Evolutionary conservation across 2,888 invertebrate species (phyloP).

Genomic region (Protophormia terraenovae): DNA sequence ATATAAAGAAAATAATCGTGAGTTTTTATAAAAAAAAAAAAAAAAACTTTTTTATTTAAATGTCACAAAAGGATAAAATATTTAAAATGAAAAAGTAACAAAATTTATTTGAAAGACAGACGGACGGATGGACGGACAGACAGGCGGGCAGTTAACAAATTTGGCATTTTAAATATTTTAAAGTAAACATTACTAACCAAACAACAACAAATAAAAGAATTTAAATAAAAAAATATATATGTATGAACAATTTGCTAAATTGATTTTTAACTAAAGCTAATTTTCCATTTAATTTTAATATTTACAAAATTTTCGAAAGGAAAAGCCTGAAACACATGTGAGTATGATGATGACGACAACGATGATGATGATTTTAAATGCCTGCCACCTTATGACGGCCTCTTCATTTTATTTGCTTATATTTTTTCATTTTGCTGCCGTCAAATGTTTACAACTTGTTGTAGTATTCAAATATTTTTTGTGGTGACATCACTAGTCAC

Average conservation of each 20-base stretch:
- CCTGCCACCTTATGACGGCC: slow-evolving; percentile 30
- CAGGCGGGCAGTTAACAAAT: slow-evolving; percentile 20
- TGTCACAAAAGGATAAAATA: slow-evolving; percentile 55
- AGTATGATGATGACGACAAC: not conserved
- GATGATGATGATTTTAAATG: slow-evolving; percentile 33
- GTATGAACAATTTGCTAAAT: slow-evolving; percentile 51
- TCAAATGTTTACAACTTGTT: slow-evolving; percentile 52
- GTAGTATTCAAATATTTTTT: not conserved
- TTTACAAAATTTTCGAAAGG: not conserved
- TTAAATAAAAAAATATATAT: slow-evolving; percentile 8
- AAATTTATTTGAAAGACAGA: slow-evolving; percentile 7
- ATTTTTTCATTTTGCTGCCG: not conserved
- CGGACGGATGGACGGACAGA: slow-evolving; percentile 13
- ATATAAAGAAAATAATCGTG: slow-evolving; percentile 40
- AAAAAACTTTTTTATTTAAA: slow-evolving; percentile 24
- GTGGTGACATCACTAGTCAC: slow-evolving; percentile 43
- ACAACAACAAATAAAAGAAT: slow-evolving; percentile 21
- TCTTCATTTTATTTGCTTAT: not conserved
- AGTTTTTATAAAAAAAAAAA: slow-evolving; percentile 16
- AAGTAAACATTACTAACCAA: slow-evolving; percentile 29
- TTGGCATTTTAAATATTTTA: slow-evolving; percentile 16
- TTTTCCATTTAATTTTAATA: slow-evolving; percentile 46
- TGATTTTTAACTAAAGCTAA: slow-evolving; percentile 53
- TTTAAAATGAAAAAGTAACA: not conserved
- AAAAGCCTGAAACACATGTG: not conserved